Evolutionary conservation across 1,140 invertebrate species (phyloP).

Genomic region (Varroa destructor): DNA sequence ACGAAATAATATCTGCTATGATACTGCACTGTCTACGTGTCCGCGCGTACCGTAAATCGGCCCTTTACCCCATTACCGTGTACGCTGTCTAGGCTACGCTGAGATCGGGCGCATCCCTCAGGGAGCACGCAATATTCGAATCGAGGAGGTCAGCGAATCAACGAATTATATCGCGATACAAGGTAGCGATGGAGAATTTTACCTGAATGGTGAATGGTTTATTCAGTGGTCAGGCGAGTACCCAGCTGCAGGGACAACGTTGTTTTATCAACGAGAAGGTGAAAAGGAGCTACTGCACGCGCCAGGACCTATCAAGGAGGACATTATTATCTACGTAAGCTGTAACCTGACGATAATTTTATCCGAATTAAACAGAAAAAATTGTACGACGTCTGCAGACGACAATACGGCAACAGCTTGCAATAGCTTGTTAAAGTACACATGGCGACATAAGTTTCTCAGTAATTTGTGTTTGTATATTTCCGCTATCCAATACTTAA

Average conservation of each 20-base stretch:
- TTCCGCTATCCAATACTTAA: too few species aligned
- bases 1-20: too few species aligned
- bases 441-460: too few species aligned
- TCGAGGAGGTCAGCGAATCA: constrained; percentile 62
- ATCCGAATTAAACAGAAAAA: too few species aligned
- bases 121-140: constrained; percentile 63
- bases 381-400: too few species aligned
- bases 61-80: too few species aligned
- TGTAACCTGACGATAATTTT: neutral
- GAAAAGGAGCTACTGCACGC: constrained; percentile 67
- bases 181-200: constrained; percentile 55
- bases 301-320: constrained; percentile 63
- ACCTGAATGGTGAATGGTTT: constrained; percentile 67
- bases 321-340: constrained; percentile 65
- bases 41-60: too few species aligned
- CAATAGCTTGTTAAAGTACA: too few species aligned
- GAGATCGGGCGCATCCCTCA: constrained; percentile 61
- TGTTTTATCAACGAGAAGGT: constrained; percentile 63
- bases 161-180: constrained; percentile 67
- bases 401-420: too few species aligned
- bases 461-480: too few species aligned
- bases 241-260: constrained; percentile 61
- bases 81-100: constrained; percentile 41
- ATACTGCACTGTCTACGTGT: too few species aligned
- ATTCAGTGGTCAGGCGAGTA: constrained; percentile 68